These are phyloP conservation scores for Schizothorax lantsangensis DNA, from an alignment of 2,797 vertebrate species.

Conservation along the genomic window DNA sequence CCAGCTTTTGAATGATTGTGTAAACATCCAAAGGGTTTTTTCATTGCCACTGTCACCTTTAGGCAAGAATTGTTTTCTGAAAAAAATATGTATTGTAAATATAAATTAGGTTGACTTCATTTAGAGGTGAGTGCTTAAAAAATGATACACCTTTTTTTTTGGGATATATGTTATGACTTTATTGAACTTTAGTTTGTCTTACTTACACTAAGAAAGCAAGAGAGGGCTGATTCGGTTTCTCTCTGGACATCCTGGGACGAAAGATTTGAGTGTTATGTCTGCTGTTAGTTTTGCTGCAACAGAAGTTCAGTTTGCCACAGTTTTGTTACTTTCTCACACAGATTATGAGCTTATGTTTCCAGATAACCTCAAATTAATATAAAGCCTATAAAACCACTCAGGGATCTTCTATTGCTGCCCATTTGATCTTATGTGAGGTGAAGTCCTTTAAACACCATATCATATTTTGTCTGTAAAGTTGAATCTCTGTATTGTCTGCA, in stretches of 20 bases:
- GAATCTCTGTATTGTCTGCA: not conserved
- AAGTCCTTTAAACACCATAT: not conserved
- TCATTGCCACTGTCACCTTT: too few relatives aligned
- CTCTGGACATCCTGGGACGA: too few relatives aligned
- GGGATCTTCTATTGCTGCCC: not conserved
- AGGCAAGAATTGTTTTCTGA: too few relatives aligned
- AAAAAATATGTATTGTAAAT: too few relatives aligned
- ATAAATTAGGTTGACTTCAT: too few relatives aligned
- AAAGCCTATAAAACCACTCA: not conserved
- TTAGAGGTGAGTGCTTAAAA: not conserved
- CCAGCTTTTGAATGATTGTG: too few relatives aligned
- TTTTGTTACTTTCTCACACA: not conserved
- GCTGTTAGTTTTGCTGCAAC: not conserved
- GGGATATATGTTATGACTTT: not conserved
- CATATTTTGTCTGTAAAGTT: not conserved
- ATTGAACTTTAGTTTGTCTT: not conserved
- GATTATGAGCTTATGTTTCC: not conserved
- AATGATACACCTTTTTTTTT: too few relatives aligned
- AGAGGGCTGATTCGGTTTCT: not conserved
- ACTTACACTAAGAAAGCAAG: not conserved
- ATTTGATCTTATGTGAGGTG: not conserved
- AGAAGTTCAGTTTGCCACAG: not conserved
- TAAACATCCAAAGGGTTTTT: too few relatives aligned
- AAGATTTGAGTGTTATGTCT: too few relatives aligned
- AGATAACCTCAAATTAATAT: not conserved